phyloP scores from a whole-genome alignment of 2,113 vertebrate genomes.

The Parotia lawesii region DNA sequence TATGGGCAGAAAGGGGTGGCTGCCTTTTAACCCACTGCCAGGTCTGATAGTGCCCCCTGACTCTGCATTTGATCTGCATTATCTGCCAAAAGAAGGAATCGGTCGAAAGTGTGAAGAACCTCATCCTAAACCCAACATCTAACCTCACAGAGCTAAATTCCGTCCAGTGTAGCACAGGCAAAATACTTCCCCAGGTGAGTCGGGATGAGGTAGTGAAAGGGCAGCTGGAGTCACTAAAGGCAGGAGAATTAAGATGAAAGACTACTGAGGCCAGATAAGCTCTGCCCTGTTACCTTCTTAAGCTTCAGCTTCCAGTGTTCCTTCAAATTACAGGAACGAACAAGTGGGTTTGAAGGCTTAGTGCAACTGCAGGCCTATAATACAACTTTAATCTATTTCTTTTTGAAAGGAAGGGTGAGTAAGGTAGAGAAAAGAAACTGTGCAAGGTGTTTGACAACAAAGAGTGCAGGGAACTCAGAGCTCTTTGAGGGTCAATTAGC shows the following conservation, averaged over 20 bases:
- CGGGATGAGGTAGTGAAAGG: neutral
- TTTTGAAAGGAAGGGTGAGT: conserved; percentile 22
- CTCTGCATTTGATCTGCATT: neutral
- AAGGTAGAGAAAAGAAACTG: conserved; percentile 67
- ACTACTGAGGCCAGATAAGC: neutral
- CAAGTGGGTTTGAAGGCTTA: conserved; percentile 45
- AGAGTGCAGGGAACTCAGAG: conserved; percentile 65
- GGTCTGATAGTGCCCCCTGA: neutral
- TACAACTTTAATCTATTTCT: conserved; percentile 61
- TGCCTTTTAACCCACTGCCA: neutral
- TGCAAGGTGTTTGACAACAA: conserved; percentile 75
- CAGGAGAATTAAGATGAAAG: conserved; percentile 37
- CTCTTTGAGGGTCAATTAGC: conserved; percentile 87
- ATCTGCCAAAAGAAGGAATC: neutral
- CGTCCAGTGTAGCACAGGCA: neutral
- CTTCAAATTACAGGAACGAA: conserved; percentile 58
- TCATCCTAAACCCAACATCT: neutral
- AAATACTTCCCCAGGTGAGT: neutral
- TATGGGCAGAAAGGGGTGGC: neutral
- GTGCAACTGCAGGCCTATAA: conserved; percentile 38
- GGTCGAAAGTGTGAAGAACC: neutral
- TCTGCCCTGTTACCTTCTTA: conserved; percentile 55
- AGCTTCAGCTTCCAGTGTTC: conserved; percentile 60
- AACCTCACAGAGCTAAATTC: neutral
- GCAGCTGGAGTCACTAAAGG: neutral